These are phyloP conservation scores for Zalophus californianus DNA, from an alignment of 2,797 vertebrate genomes.

Conservation along the genomic window DNA sequence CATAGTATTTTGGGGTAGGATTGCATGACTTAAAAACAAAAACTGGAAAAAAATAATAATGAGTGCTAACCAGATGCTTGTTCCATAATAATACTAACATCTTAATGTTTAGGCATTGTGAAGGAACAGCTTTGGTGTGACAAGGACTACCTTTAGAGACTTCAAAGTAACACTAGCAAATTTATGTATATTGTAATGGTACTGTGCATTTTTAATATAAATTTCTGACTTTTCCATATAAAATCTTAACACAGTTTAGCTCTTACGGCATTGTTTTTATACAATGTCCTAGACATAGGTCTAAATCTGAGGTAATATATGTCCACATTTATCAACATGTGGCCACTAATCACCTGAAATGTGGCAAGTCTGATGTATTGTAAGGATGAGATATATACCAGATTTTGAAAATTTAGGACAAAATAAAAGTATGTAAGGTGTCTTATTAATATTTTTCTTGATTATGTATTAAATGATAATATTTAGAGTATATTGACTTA, in stretches of 20 bases:
- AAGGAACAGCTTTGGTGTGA: background rate
- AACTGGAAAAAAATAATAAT: background rate
- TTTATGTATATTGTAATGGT: background rate
- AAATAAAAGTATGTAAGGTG: background rate
- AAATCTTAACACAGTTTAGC: background rate
- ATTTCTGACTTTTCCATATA: background rate
- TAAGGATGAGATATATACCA: background rate
- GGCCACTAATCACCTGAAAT: background rate
- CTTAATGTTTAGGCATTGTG: background rate
- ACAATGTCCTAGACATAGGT: background rate
- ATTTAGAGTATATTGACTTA: background rate
- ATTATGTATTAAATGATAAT: background rate
- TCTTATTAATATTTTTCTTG: background rate
- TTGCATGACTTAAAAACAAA: background rate
- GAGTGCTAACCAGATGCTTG: background rate
- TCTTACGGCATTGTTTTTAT: background rate
- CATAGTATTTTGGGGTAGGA: background rate
- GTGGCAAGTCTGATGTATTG: background rate
- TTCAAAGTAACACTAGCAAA: background rate
- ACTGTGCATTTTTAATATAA: background rate
- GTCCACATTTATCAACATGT: background rate
- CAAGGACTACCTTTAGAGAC: background rate
- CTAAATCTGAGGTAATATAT: background rate
- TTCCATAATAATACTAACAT: background rate
- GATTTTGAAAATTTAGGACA: background rate